Evolutionary conservation across 1,140 invertebrate species (phyloP), one percentile per base, ranked within the genome.

Genomic region (Drosophila busckii): DNA sequence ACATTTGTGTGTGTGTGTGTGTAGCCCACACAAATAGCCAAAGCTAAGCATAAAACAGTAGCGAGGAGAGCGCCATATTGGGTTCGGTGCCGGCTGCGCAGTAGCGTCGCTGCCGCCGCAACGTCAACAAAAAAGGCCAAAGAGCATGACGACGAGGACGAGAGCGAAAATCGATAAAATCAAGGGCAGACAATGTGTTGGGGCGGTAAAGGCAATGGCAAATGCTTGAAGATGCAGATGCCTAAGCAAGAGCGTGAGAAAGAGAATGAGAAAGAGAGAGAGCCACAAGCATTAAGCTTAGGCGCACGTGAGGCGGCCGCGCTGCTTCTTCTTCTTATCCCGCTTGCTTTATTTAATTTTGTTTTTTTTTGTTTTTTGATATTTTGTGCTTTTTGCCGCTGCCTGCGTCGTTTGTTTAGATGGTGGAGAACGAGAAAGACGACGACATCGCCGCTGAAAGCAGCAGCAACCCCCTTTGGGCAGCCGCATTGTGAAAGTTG

Each of bases 161-260:
- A 60, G 64, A 58, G 48, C 53, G 45, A 69, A 80, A 80, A 80
- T 80, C 73, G 69, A 80, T 80, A 80, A 75, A 80, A 80, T 80
- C 73, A 80, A 80, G 73, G 73, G 73, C 73, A 80, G 73, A 80
- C 73, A 82, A 80, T 80, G 68, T 67, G 59, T 52, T 70, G 63
- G 52, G 34, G 50, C 22, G 25, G 35, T 25, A 34, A 31, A 26
- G 41, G 41, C 49, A 38, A 34, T 34, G 17, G 8, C 10, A 7
- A 31, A 2, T 19, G 41, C 3, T 2, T 35, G 32, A 8, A 8
- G 13, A 8, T 23, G 42, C 15, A 15, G 31, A 29, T 44, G 25
- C 40, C 29, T 31, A 7, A 13, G 28, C n/a, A 22, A 19, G 44
- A 16, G 29, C 26, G 13, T 48, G 31, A 48, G 29, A 35, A 23